Conservation (phyloP, 2,888 invertebrate genomes). For the Chymomyza amoena region DNA sequence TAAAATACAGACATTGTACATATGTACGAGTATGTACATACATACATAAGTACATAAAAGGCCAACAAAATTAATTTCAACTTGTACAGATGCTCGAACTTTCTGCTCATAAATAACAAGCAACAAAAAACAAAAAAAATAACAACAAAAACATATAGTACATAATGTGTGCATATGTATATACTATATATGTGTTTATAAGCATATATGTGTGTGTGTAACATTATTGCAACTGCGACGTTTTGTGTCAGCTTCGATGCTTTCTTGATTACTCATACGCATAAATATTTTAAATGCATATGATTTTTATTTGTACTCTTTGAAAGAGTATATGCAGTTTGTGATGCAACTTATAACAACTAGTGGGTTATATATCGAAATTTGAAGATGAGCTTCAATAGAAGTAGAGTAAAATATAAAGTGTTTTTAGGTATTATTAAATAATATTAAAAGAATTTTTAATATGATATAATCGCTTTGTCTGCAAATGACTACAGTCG, state of each 20-base stretch:
- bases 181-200: background rate
- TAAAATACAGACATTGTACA: background rate
- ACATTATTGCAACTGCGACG: slow-evolving; percentile 20
- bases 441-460: too few relatives aligned
- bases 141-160: background rate
- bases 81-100: slow-evolving; percentile 7
- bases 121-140: slow-evolving; percentile 4
- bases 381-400: too few relatives aligned
- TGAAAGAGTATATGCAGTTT: background rate
- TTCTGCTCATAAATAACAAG: slow-evolving; percentile 18
- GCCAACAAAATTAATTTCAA: background rate
- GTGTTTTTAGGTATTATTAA: too few relatives aligned
- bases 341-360: background rate
- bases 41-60: background rate
- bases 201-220: background rate
- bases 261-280: slow-evolving; percentile 61
- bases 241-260: slow-evolving; percentile 26
- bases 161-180: background rate
- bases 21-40: background rate
- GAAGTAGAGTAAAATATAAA: too few relatives aligned
- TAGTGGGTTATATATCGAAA: too few relatives aligned
- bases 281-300: slow-evolving; percentile 49
- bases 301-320: background rate
- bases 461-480: too few relatives aligned
- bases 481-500: too few relatives aligned